Percentiles rank a stretch among this genome's conserved stretches.
phyloP scores from a whole-genome alignment of 2,797 vertebrate species.

The Hafferia zeledoni region DNA sequence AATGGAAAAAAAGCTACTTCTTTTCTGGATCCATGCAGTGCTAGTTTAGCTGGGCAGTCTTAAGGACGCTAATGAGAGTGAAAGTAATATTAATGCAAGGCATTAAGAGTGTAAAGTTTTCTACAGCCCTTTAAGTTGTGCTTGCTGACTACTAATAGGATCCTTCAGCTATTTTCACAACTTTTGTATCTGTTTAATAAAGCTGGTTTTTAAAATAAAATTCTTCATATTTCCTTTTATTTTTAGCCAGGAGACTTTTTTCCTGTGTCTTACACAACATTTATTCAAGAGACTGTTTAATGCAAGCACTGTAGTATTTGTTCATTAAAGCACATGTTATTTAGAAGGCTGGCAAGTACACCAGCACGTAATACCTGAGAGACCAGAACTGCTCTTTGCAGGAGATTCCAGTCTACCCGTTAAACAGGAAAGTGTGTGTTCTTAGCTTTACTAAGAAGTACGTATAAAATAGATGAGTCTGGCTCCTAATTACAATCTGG shows the following conservation, averaged over 20 bases:
- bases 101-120: not conserved
- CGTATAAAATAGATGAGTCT: not conserved
- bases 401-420: not conserved
- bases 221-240: not conserved
- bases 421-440: not conserved
- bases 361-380: slow-evolving; percentile 2
- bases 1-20: not conserved
- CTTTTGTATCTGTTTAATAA: not conserved
- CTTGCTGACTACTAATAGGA: not conserved
- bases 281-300: slow-evolving; percentile 20
- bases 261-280: not conserved
- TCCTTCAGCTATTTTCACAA: not conserved
- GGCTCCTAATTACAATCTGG: not conserved
- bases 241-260: slow-evolving; percentile 6
- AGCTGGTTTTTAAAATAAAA: not conserved
- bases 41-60: not conserved
- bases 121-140: not conserved
- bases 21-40: not conserved
- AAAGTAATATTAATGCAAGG: not conserved
- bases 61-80: not conserved
- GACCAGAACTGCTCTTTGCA: not conserved
- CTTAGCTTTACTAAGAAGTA: not conserved
- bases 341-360: slow-evolving; percentile 33
- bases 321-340: slow-evolving; percentile 45
- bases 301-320: slow-evolving; percentile 28